Conservation (phyloP, 2,113 vertebrate genomes). For the Acanthochromis polyacanthus region DNA sequence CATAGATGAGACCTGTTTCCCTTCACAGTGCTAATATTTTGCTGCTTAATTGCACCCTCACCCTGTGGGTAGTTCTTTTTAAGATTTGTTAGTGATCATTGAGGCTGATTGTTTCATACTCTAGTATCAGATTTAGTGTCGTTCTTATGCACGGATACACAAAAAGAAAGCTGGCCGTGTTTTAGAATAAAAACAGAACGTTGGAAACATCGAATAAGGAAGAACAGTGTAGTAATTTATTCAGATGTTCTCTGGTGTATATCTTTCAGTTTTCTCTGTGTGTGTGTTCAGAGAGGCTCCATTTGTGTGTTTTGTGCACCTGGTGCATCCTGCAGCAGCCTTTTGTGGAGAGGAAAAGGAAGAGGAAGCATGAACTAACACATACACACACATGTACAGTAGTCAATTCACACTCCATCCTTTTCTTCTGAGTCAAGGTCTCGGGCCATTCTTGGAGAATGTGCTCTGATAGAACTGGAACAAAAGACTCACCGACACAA, state of each 20-base stretch:
- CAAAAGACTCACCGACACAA: slow-evolving; percentile 20
- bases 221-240: not conserved
- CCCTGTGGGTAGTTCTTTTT: no score
- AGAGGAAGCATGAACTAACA: slow-evolving; percentile 57
- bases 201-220: not conserved
- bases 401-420: slow-evolving; percentile 18
- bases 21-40: no score
- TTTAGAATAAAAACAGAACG: not conserved
- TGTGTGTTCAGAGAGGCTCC: not conserved
- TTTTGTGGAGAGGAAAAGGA: slow-evolving; percentile 56
- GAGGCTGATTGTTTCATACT: not conserved
- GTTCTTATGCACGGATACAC: not conserved
- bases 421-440: slow-evolving; percentile 68
- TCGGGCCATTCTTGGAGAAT: slow-evolving; percentile 45
- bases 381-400: slow-evolving; percentile 7
- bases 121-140: not conserved
- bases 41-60: not conserved
- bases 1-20: no score
- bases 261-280: not conserved
- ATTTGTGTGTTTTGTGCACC: slow-evolving; percentile 37
- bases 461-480: slow-evolving; percentile 46
- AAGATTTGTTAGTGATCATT: no score
- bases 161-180: no score
- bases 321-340: slow-evolving; percentile 45
- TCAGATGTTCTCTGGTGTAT: not conserved